These are phyloP conservation scores for Planococcus citri DNA, from an alignment of 1,140 invertebrate genomes.

Conservation along the genomic window DNA sequence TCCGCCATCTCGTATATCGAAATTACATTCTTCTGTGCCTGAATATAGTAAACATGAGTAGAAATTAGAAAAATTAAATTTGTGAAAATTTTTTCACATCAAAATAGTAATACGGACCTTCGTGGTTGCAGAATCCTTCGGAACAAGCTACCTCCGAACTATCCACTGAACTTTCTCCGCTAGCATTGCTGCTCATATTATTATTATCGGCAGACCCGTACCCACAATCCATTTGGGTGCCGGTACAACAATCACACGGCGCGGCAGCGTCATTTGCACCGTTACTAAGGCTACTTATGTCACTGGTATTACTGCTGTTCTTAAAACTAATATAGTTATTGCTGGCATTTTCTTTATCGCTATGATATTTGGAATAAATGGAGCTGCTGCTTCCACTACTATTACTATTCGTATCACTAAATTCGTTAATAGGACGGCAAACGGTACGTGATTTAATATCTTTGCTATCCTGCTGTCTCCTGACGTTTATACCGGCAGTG, in stretches of 20 bases:
- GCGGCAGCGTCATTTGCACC: neutral
- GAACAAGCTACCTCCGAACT: slow-evolving; percentile 74
- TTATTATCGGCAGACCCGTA: slow-evolving; percentile 68
- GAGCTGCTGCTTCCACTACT: neutral
- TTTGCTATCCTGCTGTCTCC: neutral
- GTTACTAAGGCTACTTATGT: neutral
- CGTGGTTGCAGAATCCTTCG: slow-evolving; percentile 67
- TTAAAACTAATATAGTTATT: neutral
- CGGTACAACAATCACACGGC: slow-evolving; percentile 38
- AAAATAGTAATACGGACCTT: slow-evolving; percentile 33
- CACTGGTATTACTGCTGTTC: slow-evolving; percentile 17
- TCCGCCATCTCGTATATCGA: neutral
- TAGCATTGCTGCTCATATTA: slow-evolving; percentile 37
- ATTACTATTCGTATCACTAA: slow-evolving; percentile 9
- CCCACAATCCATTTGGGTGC: slow-evolving; percentile 67
- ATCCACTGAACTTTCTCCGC: slow-evolving; percentile 61
- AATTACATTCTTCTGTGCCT: slow-evolving; percentile 12
- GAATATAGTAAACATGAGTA: neutral
- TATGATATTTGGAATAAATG: slow-evolving; percentile 18
- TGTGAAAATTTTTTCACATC: too few relatives aligned
- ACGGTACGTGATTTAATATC: neutral
- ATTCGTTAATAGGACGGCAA: neutral
- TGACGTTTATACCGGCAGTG: neutral
- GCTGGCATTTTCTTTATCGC: slow-evolving; percentile 13
- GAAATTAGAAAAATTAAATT: neutral